Base-by-base conservation (phyloP, 2,888 invertebrate genomes). In the Poecilus cupreus region DNA sequence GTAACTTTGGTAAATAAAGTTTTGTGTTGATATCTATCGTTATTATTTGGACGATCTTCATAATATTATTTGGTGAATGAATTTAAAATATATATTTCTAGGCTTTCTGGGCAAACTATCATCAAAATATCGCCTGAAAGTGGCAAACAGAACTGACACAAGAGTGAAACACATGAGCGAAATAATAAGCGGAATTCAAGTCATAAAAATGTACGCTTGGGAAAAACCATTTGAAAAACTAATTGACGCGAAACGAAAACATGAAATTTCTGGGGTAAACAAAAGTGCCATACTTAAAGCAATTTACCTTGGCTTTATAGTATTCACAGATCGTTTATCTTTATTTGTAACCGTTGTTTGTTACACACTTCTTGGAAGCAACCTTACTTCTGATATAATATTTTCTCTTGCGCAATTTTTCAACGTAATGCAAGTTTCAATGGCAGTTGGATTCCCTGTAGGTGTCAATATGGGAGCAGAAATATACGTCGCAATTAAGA, bases 281-380 rank as follows among this genome's bases (percentile, higher is more conserved):
- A 88, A 90, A 13, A 92, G 92, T 8, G 92, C 93, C 0, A 92
- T 92, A 88, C 90, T 93, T 82, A 90, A 91, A 86, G 92, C 91
- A 0, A 91, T 93, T 84, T 92, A 92, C 5, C 89, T 91, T 13
- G 92, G 93, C 0, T 86, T 91, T 83, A 85, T 91, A 83, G 94
- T 96, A 54, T 96, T 95, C 87, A 94, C 96, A 0, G 94, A 95
- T 85, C 93, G 96, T 83, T 91, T 96, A 51, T 94, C 96, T 0
- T 90, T 96, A 11, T 95, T 94, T 86, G 92, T 94, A 74, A 95
- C 95, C 0, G 91, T 97, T 72, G 90, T 95, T 37, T 91, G 94
- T 0, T 95, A 93, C 86, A 93, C 94, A 6, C 89, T 95, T 0
- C 88, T 92, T 82, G 94, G 93, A n/a, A 83, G 88, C 46, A 82